Conservation (phyloP, 2,888 invertebrate species). For the Lochmaea crataegi region DNA sequence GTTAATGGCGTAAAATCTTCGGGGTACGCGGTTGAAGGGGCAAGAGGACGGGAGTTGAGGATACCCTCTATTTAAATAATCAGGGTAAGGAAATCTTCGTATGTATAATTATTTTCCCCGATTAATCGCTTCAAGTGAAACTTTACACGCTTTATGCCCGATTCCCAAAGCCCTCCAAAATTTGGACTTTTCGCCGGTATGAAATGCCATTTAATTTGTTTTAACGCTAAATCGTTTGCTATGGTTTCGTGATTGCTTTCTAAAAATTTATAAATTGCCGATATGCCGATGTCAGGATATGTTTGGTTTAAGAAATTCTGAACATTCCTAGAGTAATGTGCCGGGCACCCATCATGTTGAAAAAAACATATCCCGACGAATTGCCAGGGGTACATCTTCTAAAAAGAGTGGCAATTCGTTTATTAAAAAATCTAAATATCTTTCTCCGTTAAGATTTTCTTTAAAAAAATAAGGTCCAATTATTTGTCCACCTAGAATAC, state of each 20-base stretch:
- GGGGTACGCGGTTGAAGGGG: neutral
- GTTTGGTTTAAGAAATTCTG: too few relatives aligned
- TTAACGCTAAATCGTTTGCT: neutral
- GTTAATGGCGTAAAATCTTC: neutral
- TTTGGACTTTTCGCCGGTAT: constrained; percentile 6
- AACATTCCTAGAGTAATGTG: too few relatives aligned
- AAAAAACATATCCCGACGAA: too few relatives aligned
- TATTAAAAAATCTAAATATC: too few relatives aligned
- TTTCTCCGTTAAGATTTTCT: too few relatives aligned
- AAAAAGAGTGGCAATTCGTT: too few relatives aligned
- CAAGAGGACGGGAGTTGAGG: constrained; percentile 4
- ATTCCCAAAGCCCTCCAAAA: constrained; percentile 1
- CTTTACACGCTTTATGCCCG: neutral
- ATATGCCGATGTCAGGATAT: too few relatives aligned
- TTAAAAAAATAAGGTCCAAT: too few relatives aligned
- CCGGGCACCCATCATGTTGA: too few relatives aligned
- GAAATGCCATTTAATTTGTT: constrained; percentile 5
- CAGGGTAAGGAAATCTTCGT: neutral
- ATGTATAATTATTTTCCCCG: neutral
- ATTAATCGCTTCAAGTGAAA: neutral
- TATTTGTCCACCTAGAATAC: too few relatives aligned
- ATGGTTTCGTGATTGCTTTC: neutral
- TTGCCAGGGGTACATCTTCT: too few relatives aligned
- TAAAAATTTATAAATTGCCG: neutral
- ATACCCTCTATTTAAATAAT: constrained; percentile 4